Evolutionary conservation across 2,888 invertebrate species (phyloP).

Genomic region (Orthosia gothica): DNA sequence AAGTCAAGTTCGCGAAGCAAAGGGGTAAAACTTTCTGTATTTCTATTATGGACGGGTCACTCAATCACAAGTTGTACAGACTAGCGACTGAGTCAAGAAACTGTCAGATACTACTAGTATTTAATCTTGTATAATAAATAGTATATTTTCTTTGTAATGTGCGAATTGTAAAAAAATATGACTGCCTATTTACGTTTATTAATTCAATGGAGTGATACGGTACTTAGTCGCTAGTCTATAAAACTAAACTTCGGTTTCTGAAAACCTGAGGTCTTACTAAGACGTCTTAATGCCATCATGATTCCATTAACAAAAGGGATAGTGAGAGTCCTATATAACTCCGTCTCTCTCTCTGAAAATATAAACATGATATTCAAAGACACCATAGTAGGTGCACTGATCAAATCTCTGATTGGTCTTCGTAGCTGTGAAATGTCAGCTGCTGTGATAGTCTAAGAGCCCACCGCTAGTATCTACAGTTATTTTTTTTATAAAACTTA

Average conservation of each 20-base stretch:
- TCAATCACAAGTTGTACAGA: conserved; percentile 11
- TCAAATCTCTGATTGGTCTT: neutral
- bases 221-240: conserved; percentile 14
- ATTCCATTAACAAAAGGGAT: no score
- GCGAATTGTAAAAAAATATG: conserved; percentile 1
- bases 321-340: no score
- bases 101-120: conserved; percentile 4
- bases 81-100: neutral
- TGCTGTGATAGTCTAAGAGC: neutral
- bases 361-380: no score
- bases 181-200: conserved; percentile 10
- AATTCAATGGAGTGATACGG: neutral
- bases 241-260: conserved; percentile 9
- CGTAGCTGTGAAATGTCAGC: neutral
- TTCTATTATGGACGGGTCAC: conserved; percentile 14
- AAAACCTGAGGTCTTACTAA: neutral
- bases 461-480: no score
- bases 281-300: no score
- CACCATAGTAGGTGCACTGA: no score
- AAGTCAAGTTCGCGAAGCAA: no score
- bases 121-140: conserved; percentile 19
- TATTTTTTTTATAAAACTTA: no score
- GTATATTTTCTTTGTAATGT: conserved; percentile 9
- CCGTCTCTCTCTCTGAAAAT: no score
- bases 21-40: neutral